Evolutionary conservation across 2,113 vertebrate species (phyloP).

Genomic region (Cheirogaleus medius): DNA sequence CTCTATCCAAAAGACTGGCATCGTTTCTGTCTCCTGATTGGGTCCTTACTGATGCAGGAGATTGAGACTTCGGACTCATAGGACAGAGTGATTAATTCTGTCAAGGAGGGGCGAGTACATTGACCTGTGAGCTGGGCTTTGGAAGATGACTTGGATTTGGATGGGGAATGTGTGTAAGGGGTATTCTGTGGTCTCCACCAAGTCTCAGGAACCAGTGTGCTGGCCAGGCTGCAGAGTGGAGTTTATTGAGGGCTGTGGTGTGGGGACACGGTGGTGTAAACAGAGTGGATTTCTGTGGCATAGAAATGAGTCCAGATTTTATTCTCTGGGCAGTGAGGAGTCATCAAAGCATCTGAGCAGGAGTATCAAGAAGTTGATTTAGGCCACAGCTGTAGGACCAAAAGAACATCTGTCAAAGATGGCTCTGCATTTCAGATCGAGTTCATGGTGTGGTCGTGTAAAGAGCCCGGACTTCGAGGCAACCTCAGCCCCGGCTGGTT

Average conservation of each 20-base stretch:
- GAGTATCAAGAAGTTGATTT: background rate
- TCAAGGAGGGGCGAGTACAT: rapidly evolving
- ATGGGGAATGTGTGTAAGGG: background rate
- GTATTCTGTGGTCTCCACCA: rapidly evolving
- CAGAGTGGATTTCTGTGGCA: rapidly evolving
- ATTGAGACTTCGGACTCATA: background rate
- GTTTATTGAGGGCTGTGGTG: rapidly evolving
- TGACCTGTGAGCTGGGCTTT: background rate
- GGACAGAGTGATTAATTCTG: background rate
- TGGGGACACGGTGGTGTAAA: rapidly evolving
- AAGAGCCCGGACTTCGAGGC: no score
- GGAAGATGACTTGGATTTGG: background rate
- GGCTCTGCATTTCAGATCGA: rapidly evolving
- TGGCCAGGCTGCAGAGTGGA: rapidly evolving
- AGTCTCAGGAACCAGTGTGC: rapidly evolving
- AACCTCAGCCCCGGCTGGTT: rapidly evolving
- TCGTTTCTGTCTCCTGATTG: rapidly evolving
- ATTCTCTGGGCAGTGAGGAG: background rate
- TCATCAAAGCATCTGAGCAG: rapidly evolving
- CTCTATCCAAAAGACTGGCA: background rate
- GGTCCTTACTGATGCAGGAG: background rate
- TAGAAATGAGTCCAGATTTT: rapidly evolving
- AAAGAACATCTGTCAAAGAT: rapidly evolving
- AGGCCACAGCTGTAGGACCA: rapidly evolving
- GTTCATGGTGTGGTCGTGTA: rapidly evolving